Conservation (phyloP, 92 coral and sea anemone species). For the Montipora capitata region DNA sequence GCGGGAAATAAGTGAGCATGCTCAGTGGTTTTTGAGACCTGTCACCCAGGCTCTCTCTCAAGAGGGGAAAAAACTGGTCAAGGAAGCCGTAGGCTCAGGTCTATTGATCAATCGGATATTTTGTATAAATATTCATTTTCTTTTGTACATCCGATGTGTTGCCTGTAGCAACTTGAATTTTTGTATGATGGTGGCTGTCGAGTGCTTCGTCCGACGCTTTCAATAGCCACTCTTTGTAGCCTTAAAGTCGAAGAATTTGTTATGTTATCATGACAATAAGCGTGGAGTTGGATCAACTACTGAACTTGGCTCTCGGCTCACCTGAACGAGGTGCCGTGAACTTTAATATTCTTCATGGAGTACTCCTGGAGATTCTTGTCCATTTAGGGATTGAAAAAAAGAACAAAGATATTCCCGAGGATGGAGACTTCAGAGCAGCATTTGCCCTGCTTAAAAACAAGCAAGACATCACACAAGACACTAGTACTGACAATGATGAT, state of each 20-base stretch:
- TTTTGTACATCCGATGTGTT: constrained; percentile 26
- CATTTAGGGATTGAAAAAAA: constrained; percentile 93
- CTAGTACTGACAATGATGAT: constrained; percentile 34
- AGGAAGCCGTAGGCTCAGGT: too few species aligned
- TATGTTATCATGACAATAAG: constrained; percentile 76
- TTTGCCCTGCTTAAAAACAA: constrained; percentile 76
- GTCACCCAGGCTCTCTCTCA: too few species aligned
- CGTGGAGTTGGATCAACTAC: constrained; percentile 89
- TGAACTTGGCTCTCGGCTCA: constrained; percentile 92
- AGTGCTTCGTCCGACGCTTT: not conserved
- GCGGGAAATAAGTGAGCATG: too few species aligned
- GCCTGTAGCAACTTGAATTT: constrained; percentile 77
- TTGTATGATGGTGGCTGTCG: constrained; percentile 62
- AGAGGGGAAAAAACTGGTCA: too few species aligned
- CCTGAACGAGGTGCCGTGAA: constrained; percentile 98
- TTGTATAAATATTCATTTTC: not conserved
- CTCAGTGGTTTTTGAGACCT: too few species aligned
- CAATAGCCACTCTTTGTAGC: not conserved
- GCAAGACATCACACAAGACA: constrained; percentile 40
- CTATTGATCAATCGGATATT: not conserved
- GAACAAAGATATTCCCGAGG: constrained; percentile 81
- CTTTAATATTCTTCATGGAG: constrained; percentile 95
- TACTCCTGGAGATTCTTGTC: constrained; percentile 91
- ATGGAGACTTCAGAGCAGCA: constrained; percentile 87
- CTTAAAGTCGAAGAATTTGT: not conserved